Percentiles rank a stretch among this genome's conserved stretches.
Evolutionary conservation across 2,113 vertebrate species (phyloP).

Genomic region (Monarcha castaneiventris): DNA sequence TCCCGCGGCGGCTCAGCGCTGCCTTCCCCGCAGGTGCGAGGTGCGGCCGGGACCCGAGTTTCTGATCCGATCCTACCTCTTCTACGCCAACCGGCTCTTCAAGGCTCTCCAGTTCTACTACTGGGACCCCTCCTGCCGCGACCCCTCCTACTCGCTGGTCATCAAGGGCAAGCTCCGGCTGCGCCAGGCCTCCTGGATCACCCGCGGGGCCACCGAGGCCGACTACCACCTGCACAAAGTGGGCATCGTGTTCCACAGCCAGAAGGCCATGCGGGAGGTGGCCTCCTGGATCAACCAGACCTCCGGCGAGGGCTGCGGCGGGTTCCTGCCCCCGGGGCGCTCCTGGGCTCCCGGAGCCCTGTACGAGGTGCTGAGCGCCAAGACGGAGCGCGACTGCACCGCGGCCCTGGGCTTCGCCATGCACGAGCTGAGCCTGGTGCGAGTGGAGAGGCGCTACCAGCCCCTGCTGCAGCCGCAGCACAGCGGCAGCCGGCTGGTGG

Average conservation of each 20-base stretch:
- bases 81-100: slow-evolving; percentile 84
- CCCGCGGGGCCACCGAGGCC: slow-evolving; percentile 82
- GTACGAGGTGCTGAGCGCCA: slow-evolving; percentile 82
- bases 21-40: slow-evolving; percentile 79
- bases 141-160: slow-evolving; percentile 84
- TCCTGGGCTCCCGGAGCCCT: slow-evolving; percentile 71
- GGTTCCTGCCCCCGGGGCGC: slow-evolving; percentile 37
- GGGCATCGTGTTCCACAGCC: slow-evolving; percentile 84
- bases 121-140: slow-evolving; percentile 77
- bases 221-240: slow-evolving; percentile 87
- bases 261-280: slow-evolving; percentile 69
- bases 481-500: slow-evolving; percentile 65
- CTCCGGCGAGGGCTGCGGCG: slow-evolving; percentile 46
- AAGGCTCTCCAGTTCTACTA: slow-evolving; percentile 89
- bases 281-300: slow-evolving; percentile 65
- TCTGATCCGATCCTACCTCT: slow-evolving; percentile 86
- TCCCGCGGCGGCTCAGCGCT: fast-evolving
- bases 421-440: slow-evolving; percentile 85
- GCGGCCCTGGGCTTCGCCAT: slow-evolving; percentile 82
- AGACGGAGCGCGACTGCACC: slow-evolving; percentile 73
- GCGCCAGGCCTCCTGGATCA: slow-evolving; percentile 90
- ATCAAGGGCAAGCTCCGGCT: slow-evolving; percentile 86
- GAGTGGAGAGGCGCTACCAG: slow-evolving; percentile 78
- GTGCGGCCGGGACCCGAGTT: slow-evolving; percentile 89
- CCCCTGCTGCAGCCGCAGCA: slow-evolving; percentile 15